Base-by-base conservation (phyloP, 2,113 vertebrate genomes). In the Calidris pugnax region DNA sequence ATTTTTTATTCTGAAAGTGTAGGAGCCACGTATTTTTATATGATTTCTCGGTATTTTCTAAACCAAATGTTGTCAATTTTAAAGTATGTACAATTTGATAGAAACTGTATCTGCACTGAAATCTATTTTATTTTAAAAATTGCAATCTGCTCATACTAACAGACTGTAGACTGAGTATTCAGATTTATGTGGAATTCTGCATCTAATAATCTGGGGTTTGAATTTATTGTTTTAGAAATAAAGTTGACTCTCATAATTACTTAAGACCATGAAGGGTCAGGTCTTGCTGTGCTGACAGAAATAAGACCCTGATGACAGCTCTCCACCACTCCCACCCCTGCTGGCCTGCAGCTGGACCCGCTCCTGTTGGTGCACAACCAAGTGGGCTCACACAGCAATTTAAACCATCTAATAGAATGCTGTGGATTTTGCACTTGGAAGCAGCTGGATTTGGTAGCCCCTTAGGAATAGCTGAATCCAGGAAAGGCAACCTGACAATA, bases 361-460 rank as follows among this genome's bases (percentile, higher is more conserved):
- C 32, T 35, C 48, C 78, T 37, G 27, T 7, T 35, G 6, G 4
- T 4, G 39, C 39, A 19, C 5, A 8, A 12, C 16, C 35, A 19
- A 12, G 20, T 0, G 7, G 48, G 19, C 19, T 30, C 16, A 2
- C 56, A 16, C 14, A 72, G 41, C n/a, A 26, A 8, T 6, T 24
- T 7, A 33, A 33, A 53, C 8, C 15, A 32, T 2, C 76, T 7
- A 7, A 15, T 1, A 2, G 6, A 28, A 39, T 7, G 14, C 32
- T 55, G 37, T 17, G 43, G 5, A 43, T 10, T 72, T 17, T 37
- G 62, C 30, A 53, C 10, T 26, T 51, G 21, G 39, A 80, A 83
- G 47, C 15, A 63, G 27, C 9, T 73, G 69, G 18, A 59, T 27
- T 33, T 60, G 47, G 50, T 14, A 37, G 39, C 66, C 28, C 55